phyloP scores from a whole-genome alignment of 30 jellyfish, hydroid and myxozoan species.

The Aurelia sp. region DNA sequence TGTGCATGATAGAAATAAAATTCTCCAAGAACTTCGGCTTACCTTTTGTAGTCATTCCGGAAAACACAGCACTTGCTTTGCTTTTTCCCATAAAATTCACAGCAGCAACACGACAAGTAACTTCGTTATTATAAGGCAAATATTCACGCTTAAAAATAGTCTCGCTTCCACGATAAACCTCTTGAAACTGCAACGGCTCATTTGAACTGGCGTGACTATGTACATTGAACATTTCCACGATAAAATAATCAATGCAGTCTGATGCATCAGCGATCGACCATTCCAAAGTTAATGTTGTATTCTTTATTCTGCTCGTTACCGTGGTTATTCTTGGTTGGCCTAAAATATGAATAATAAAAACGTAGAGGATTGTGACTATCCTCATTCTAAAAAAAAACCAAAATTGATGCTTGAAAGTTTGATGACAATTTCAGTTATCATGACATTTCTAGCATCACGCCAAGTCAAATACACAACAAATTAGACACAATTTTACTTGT shows the following conservation, averaged over 20 bases:
- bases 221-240: conserved; percentile 15
- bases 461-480: too few species aligned
- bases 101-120: conserved; percentile 46
- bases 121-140: conserved; percentile 55
- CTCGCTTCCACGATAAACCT: conserved; percentile 50
- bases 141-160: conserved; percentile 17
- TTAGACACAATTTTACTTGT: too few species aligned
- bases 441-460: too few species aligned
- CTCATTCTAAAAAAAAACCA: too few species aligned
- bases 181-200: conserved; percentile 35
- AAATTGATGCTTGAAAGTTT: too few species aligned
- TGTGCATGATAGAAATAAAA: too few species aligned
- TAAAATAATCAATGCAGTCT: conserved; percentile 30
- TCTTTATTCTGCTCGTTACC: not conserved
- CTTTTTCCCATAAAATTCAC: conserved; percentile 62
- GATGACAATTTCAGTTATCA: too few species aligned
- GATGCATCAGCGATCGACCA: conserved; percentile 5
- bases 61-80: conserved; percentile 35
- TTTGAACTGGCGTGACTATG: not conserved
- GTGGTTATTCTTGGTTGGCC: conserved; percentile 24
- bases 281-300: conserved; percentile 2
- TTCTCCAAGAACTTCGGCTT: not conserved
- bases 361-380: too few species aligned
- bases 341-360: not conserved
- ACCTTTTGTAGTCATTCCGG: conserved; percentile 52